A percentile compares a stretch with the other conserved stretches of the same genome.
phyloP scores from a whole-genome alignment of 2,113 vertebrate genomes.

The Callaeas wilsoni region DNA sequence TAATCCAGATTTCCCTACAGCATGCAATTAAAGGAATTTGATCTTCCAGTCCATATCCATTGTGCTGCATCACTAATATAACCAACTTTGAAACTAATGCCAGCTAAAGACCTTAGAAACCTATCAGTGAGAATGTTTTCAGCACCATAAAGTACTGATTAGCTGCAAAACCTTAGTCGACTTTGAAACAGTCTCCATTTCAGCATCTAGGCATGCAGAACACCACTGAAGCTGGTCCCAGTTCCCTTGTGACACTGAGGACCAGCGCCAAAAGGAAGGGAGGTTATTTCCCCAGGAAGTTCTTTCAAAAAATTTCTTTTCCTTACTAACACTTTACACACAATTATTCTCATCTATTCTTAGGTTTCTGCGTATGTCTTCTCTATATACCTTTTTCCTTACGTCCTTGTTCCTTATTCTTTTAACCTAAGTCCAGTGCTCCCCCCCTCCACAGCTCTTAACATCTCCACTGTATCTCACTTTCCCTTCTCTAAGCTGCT shows the following conservation, averaged over 20 bases:
- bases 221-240: not conserved
- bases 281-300: slow-evolving; percentile 36
- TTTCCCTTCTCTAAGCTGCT: not conserved
- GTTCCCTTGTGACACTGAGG: not conserved
- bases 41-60: not conserved
- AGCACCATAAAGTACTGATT: not conserved
- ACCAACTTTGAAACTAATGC: not conserved
- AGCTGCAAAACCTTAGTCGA: not conserved
- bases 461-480: not conserved
- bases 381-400: not conserved
- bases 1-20: not conserved
- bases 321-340: not conserved
- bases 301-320: slow-evolving; percentile 23
- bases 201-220: not conserved
- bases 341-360: not conserved
- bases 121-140: not conserved
- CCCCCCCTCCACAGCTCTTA: not conserved
- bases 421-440: not conserved
- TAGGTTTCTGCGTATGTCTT: not conserved
- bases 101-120: not conserved
- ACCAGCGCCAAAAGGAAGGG: not conserved
- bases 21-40: not conserved
- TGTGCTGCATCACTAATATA: not conserved
- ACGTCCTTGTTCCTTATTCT: not conserved
- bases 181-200: not conserved